A percentile compares a stretch with the other conserved stretches of the same genome.
Evolutionary conservation across 2,113 vertebrate species (phyloP).

Genomic region (cat (Felis catus)): DNA sequence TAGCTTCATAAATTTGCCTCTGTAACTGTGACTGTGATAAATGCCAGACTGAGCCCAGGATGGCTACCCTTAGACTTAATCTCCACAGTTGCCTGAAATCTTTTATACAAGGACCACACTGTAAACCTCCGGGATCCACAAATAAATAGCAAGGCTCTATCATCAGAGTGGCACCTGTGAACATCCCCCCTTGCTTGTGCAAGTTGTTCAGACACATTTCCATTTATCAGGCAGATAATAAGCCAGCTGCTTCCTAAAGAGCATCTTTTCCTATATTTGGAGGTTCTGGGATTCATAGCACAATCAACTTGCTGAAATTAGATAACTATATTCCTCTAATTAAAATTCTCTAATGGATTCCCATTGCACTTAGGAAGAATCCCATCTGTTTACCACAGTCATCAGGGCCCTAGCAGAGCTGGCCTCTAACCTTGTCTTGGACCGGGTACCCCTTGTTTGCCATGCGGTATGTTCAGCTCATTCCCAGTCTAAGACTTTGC

Average conservation of each 20-base stretch:
- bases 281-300: background rate
- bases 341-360: background rate
- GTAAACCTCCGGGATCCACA: background rate
- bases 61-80: background rate
- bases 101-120: background rate
- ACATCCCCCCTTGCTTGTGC: background rate
- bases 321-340: background rate
- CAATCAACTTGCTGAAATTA: background rate
- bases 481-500: background rate
- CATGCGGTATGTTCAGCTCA: background rate
- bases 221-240: background rate
- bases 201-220: background rate
- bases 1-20: background rate
- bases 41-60: background rate
- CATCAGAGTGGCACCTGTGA: background rate
- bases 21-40: background rate
- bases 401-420: background rate
- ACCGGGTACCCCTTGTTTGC: background rate
- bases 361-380: background rate
- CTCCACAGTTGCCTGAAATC: background rate
- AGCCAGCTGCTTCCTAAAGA: background rate
- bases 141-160: background rate
- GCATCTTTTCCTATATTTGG: background rate
- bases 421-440: background rate
- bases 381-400: background rate